Evolutionary conservation across 1,140 invertebrate species (phyloP), one percentile per base, ranked within the genome.

Genomic region (Achatina immaculata): DNA sequence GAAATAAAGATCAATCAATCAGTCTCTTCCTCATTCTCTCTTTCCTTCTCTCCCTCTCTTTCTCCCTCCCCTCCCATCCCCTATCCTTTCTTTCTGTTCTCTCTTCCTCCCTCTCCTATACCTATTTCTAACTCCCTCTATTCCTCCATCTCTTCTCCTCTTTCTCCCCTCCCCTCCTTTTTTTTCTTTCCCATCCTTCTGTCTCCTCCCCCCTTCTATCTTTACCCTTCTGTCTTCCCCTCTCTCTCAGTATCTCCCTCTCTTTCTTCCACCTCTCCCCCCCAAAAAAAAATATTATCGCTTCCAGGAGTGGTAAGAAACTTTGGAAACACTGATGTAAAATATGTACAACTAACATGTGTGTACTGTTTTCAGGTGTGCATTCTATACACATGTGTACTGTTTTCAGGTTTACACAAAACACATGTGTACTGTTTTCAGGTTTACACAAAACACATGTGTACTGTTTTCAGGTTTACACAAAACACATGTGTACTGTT

Each of bases 221-320:
- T 51, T 55, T 66, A 38, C 66, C 43, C 36, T 31, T 43, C 62
- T 66, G 34, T 31, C 43, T 42, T 38, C 28, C n/a, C 58, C 28
- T 78, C 55, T 65, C 43, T 31, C 43, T 65, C 34, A 14, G 7
- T 36, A 36, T 62, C 36, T 62, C 34, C 40, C 36, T 66, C 43
- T 65, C 16, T n/a, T 48, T 65, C 76, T 28, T 78, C 58, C 14
- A 19, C 28, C 38, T 65, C 76, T 66, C 36, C 40, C 38, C 36
- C 55, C n/a, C n/a, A n/a, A n/a, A n/a, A n/a, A n/a, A n/a, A n/a
- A n/a, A n/a, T n/a, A n/a, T n/a, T n/a, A n/a, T n/a, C n/a, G n/a
- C n/a, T n/a, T n/a, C n/a, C n/a, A n/a, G n/a, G n/a, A n/a, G n/a
- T n/a, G n/a, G n/a, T n/a, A n/a, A n/a, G n/a, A n/a, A n/a, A n/a